These are phyloP conservation scores for Aphelenchoides fujianensis DNA, from an alignment of 1,140 invertebrate genomes.

Conservation along the genomic window DNA sequence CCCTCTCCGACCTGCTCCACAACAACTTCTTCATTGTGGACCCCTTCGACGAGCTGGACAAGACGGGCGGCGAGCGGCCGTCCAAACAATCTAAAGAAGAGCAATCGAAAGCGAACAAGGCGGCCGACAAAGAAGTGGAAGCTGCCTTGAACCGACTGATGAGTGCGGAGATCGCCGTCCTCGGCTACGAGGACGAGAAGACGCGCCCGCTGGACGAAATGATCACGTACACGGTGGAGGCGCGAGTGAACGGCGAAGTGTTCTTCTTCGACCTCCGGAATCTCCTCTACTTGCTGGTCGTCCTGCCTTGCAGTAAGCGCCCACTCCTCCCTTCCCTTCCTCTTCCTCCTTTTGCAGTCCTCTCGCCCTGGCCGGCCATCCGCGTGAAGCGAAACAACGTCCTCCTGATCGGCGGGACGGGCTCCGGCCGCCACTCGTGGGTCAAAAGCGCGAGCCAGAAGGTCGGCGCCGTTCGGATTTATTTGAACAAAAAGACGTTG, in stretches of 20 bases:
- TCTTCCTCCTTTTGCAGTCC: neutral
- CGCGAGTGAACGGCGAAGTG: neutral
- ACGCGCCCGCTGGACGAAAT: neutral
- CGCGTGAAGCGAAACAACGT: neutral
- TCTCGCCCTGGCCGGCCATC: neutral
- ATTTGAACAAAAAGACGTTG: slow-evolving; percentile 12
- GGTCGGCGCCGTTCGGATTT: neutral
- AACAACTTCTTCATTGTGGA: neutral
- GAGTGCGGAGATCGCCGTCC: neutral
- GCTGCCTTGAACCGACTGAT: neutral
- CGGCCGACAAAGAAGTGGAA: neutral
- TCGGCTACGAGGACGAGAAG: neutral
- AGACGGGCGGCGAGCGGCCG: neutral
- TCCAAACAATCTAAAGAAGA: no score
- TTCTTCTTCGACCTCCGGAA: slow-evolving; percentile 7
- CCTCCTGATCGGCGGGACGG: neutral
- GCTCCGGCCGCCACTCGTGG: neutral
- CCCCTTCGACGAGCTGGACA: neutral
- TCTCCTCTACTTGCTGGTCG: neutral
- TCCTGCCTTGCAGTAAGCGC: neutral
- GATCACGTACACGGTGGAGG: neutral
- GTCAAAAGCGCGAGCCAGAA: neutral
- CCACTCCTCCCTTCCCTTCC: neutral
- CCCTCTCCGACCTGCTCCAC: neutral
- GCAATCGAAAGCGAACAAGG: neutral